Conservation (phyloP, 2,888 invertebrate species). For the Pollenia amentaria region DNA sequence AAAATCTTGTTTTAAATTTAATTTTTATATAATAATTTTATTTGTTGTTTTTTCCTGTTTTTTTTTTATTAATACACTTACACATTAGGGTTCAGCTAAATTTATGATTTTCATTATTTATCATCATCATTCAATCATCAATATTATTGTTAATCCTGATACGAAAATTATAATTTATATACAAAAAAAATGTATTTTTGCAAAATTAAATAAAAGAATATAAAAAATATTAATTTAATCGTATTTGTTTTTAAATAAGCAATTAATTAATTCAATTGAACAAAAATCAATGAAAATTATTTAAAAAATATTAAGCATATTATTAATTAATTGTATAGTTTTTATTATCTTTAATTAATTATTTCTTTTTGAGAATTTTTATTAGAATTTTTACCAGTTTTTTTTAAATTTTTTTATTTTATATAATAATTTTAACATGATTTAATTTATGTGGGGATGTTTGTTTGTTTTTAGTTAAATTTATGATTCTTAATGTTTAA, state of each 20-base stretch:
- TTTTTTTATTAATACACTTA: conserved; percentile 75
- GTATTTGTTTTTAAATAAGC: conserved; percentile 56
- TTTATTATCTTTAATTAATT: conserved; percentile 28
- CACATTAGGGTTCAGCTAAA: conserved; percentile 75
- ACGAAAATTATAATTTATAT: conserved; percentile 61
- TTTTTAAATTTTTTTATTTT: conserved; percentile 74
- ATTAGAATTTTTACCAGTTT: conserved; percentile 71
- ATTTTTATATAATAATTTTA: conserved; percentile 66
- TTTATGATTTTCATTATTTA: conserved; percentile 72
- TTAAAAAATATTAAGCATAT: background rate
- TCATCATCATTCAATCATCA: conserved; percentile 71
- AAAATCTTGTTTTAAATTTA: conserved; percentile 69
- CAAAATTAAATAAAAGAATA: conserved; percentile 7
- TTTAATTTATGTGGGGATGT: conserved; percentile 51
- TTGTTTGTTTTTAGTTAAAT: conserved; percentile 34
- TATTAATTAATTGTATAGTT: background rate
- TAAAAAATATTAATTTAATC: conserved; percentile 53
- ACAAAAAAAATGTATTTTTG: conserved; percentile 26
- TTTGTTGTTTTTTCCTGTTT: conserved; percentile 53
- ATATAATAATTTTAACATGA: conserved; percentile 72
- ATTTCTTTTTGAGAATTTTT: conserved; percentile 64
- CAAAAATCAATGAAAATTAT: background rate
- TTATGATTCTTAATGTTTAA: conserved; percentile 68
- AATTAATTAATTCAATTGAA: background rate
- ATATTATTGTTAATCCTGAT: conserved; percentile 73